phyloP scores from a whole-genome alignment of 2,113 vertebrate genomes.

The Protobothrops flavoviridis region DNA sequence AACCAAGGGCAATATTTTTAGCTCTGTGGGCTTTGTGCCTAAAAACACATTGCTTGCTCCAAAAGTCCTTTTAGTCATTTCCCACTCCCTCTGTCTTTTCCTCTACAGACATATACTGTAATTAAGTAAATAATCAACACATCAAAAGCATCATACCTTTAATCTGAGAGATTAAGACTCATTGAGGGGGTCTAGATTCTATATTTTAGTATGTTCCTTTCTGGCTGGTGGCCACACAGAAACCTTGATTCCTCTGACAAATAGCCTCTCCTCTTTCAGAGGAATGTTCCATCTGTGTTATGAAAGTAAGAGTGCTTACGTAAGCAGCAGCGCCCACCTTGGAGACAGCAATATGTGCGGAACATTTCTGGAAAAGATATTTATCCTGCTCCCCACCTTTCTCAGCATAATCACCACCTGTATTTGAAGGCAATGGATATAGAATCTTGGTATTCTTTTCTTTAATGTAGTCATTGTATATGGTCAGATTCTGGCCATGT shows the following conservation, averaged over 20 bases:
- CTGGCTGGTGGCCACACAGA: neutral
- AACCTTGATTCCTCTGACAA: neutral
- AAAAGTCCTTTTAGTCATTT: neutral
- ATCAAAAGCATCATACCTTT: neutral
- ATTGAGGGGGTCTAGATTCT: neutral
- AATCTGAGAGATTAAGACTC: neutral
- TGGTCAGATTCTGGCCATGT: neutral
- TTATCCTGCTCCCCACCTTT: neutral
- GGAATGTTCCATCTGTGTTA: neutral
- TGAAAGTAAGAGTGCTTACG: neutral
- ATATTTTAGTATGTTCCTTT: neutral
- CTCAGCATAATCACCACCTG: neutral
- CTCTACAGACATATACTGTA: too few species aligned
- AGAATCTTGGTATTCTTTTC: neutral
- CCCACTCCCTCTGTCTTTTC: rapidly evolving
- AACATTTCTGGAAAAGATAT: neutral
- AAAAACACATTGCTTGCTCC: neutral
- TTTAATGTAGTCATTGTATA: neutral
- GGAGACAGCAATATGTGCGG: neutral
- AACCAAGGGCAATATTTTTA: neutral
- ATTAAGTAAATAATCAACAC: neutral
- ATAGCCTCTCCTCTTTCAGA: neutral
- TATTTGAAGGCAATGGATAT: neutral
- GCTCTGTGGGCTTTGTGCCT: neutral
- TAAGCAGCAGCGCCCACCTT: neutral